Percentiles rank a stretch among this genome's conserved stretches.
Evolutionary conservation across 1,140 invertebrate genomes (phyloP).

Genomic region (Meloidogyne chitwoodi): DNA sequence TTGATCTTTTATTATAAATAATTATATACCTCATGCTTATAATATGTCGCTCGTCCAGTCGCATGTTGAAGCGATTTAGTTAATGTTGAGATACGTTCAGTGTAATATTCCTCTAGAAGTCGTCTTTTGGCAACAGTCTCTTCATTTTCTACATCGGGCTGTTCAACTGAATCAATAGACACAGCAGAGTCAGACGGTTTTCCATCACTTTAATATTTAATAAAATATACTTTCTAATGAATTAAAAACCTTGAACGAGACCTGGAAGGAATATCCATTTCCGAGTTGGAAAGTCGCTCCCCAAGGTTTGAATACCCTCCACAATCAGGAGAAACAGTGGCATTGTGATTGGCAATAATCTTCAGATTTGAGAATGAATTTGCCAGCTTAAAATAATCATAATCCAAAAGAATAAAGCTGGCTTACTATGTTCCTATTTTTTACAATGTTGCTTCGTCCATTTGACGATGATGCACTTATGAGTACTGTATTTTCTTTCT

Average conservation of each 20-base stretch:
- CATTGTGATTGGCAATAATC: not conserved
- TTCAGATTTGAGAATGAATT: not conserved
- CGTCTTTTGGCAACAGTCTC: not conserved
- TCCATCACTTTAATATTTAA: conserved; percentile 2
- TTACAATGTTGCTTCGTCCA: not conserved
- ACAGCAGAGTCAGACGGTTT: conserved; percentile 5
- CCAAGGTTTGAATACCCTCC: not conserved
- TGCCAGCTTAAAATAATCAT: not conserved
- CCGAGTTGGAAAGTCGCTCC: not conserved
- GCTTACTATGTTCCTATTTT: not conserved
- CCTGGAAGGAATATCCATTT: not conserved
- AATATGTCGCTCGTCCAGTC: conserved; percentile 33
- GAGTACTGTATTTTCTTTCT: conserved; percentile 27
- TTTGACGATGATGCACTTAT: not conserved
- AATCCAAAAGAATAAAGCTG: not conserved
- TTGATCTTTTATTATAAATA: no score
- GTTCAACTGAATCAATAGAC: not conserved
- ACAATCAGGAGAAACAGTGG: not conserved
- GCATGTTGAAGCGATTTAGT: conserved; percentile 33
- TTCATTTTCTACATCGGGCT: not conserved
- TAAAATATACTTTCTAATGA: conserved; percentile 2
- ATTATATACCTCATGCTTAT: conserved; percentile 37
- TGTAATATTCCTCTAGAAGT: conserved; percentile 33
- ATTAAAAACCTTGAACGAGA: conserved; percentile 4
- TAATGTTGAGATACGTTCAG: conserved; percentile 34